Evolutionary conservation across 92 coral and sea anemone species (phyloP).

Genomic region (Pocillopora grandis): DNA sequence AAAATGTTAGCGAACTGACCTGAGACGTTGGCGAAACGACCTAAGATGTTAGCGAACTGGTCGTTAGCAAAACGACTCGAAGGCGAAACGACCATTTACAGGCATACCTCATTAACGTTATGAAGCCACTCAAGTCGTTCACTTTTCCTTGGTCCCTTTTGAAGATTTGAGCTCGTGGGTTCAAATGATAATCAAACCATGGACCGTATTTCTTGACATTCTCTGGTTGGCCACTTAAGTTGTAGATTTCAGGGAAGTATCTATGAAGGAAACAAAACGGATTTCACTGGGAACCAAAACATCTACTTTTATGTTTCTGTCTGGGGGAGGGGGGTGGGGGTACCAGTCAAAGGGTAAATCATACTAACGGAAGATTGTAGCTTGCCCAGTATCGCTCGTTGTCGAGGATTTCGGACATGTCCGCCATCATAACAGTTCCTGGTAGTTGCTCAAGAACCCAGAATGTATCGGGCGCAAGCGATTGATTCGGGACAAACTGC

Average conservation of each 20-base stretch:
- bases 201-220: slow-evolving; percentile 59
- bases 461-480: neutral
- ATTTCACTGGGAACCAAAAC: neutral
- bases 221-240: slow-evolving; percentile 62
- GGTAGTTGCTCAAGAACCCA: slow-evolving; percentile 36
- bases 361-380: slow-evolving; percentile 86
- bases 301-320: too few relatives aligned
- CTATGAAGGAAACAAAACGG: slow-evolving; percentile 21
- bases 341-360: neutral
- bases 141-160: slow-evolving; percentile 78
- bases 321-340: neutral
- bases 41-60: too few relatives aligned
- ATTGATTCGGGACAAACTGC: slow-evolving; percentile 66
- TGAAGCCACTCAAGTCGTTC: neutral
- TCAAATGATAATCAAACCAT: slow-evolving; percentile 71
- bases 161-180: slow-evolving; percentile 85
- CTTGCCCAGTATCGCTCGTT: slow-evolving; percentile 86
- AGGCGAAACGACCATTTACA: neutral
- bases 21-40: too few relatives aligned
- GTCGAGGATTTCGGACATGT: slow-evolving; percentile 78
- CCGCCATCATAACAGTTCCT: slow-evolving; percentile 76
- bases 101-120: neutral
- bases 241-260: slow-evolving; percentile 72
- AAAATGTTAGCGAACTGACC: too few relatives aligned
- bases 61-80: too few relatives aligned